These are phyloP conservation scores for Prinia subflava DNA, from an alignment of 2,113 vertebrate species.

Conservation along the genomic window DNA sequence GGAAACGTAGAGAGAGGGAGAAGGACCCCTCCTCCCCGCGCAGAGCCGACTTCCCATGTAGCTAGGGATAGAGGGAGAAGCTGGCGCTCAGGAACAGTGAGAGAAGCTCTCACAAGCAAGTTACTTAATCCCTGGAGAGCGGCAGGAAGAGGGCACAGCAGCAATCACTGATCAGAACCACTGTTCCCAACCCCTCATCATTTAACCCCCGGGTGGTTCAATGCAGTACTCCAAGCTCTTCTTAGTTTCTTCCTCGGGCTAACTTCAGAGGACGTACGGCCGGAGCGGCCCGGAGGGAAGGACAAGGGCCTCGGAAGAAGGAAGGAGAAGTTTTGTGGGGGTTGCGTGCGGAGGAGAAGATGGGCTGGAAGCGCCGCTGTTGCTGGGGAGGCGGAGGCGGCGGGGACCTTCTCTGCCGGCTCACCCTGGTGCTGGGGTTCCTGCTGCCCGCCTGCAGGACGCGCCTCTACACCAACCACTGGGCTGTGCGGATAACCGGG, in stretches of 20 bases:
- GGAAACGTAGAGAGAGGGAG: background rate
- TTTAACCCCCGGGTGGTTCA: slow-evolving; percentile 1
- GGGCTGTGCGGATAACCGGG: slow-evolving; percentile 92
- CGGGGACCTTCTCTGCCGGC: slow-evolving; percentile 81
- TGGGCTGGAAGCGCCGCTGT: slow-evolving; percentile 80
- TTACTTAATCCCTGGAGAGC: slow-evolving; percentile 35
- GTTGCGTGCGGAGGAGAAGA: slow-evolving; percentile 43
- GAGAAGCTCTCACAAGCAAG: slow-evolving; percentile 48
- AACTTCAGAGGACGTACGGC: slow-evolving; percentile 28
- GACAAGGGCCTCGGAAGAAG: slow-evolving; percentile 48
- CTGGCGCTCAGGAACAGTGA: slow-evolving; percentile 57
- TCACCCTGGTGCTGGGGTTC: slow-evolving; percentile 84
- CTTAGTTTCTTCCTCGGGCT: slow-evolving; percentile 44
- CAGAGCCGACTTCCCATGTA: slow-evolving; percentile 42
- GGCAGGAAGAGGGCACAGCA: background rate
- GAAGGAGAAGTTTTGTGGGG: slow-evolving; percentile 26
- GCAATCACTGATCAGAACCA: background rate
- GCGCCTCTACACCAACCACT: slow-evolving; percentile 98
- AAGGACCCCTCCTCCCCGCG: background rate
- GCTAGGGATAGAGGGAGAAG: slow-evolving; percentile 23
- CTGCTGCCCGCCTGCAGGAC: slow-evolving; percentile 83
- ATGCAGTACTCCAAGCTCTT: slow-evolving; percentile 51
- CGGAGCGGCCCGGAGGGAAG: slow-evolving; percentile 38
- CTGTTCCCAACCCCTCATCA: background rate
- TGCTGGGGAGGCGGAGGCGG: slow-evolving; percentile 64